A percentile compares a stretch with the other conserved stretches of the same genome.
These are phyloP conservation scores for Beris morrisii DNA, from an alignment of 2,888 invertebrate genomes.

Conservation along the genomic window DNA sequence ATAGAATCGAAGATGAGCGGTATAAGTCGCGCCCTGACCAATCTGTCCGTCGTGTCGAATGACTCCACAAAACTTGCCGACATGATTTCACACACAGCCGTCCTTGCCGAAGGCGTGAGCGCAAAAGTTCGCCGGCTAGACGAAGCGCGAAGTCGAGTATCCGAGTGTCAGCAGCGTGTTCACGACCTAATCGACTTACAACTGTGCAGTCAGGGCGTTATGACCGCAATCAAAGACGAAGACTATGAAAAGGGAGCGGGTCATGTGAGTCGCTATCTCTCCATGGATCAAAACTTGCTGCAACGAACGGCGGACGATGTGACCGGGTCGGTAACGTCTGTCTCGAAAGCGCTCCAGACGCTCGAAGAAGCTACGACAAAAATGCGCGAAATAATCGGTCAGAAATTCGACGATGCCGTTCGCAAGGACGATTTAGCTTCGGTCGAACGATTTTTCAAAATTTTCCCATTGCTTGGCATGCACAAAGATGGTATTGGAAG, in stretches of 20 bases:
- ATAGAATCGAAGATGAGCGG: conserved; percentile 79
- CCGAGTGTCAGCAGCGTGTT: conserved; percentile 90
- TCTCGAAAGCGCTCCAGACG: conserved; percentile 54
- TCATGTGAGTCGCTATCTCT: conserved; percentile 90
- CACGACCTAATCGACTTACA: conserved; percentile 94
- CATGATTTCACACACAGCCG: conserved; percentile 85
- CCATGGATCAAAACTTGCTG: conserved; percentile 84
- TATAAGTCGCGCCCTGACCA: conserved; percentile 79
- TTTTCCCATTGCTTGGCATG: conserved; percentile 92
- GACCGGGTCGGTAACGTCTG: conserved; percentile 59
- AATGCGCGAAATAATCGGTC: conserved; percentile 62
- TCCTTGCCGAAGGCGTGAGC: conserved; percentile 89
- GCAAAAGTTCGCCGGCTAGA: conserved; percentile 94
- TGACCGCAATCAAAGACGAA: conserved; percentile 88
- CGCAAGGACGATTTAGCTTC: conserved; percentile 83
- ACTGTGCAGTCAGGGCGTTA: conserved; percentile 96
- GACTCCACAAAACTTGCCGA: conserved; percentile 80
- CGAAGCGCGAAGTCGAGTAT: conserved; percentile 83
- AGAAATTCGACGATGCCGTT: conserved; percentile 90
- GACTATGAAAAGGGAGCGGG: conserved; percentile 96
- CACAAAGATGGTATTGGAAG: conserved; percentile 86
- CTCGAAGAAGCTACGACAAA: conserved; percentile 77
- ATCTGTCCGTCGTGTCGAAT: conserved; percentile 72
- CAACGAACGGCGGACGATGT: conserved; percentile 77
- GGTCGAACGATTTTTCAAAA: conserved; percentile 93